Base-by-base conservation (phyloP, 2,113 vertebrate species). In the Varanus komodoensis region DNA sequence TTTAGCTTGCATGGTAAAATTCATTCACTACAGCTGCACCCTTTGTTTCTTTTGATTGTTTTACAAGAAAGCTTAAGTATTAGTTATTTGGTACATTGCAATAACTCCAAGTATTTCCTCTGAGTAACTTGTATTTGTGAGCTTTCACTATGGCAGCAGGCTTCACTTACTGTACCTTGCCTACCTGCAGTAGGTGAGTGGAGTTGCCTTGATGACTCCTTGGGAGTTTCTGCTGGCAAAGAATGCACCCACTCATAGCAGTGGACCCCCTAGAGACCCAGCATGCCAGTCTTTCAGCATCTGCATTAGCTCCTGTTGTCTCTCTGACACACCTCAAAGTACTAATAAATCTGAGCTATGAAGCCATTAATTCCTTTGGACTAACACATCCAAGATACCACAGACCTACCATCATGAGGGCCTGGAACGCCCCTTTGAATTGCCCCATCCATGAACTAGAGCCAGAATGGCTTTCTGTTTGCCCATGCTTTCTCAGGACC, bases 1-100 rank as follows among this genome's bases (percentile, higher is more conserved):
- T 48, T 84, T 57, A 84, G 74, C 19, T 84, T 79, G n/a, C 34
- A 78, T 91, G 68, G 32, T 87, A 83, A 91, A 38, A 81, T 73
- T 38, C 21, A 88, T 74, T 48, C 25, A 69, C 48, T 69, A 77
- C 19, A 9, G 74, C 67, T 61, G 61, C 11, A 69, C 44, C 90
- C 80, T 69, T 78, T 87, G 27, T 84, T 61, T 69, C 34, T 61
- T 61, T 19, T 69, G 73, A 80, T 48, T 8, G 64, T 21, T 82
- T 32, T 79, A 14, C 38, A 87, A 79, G 14, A 38, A 87, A 67
- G 2, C 27, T 5, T 67, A 87, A 38, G 50, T 67, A 68, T 74
- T 87, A 64, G 75, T 75, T 34, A 2, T 77, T 38, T 52, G 17
- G 3, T 0, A 19, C 73, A 19, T 71, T 14, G 78, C 73, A 44